Evolutionary conservation across 2,888 invertebrate species (phyloP).

Genomic region (Parnassius apollo): DNA sequence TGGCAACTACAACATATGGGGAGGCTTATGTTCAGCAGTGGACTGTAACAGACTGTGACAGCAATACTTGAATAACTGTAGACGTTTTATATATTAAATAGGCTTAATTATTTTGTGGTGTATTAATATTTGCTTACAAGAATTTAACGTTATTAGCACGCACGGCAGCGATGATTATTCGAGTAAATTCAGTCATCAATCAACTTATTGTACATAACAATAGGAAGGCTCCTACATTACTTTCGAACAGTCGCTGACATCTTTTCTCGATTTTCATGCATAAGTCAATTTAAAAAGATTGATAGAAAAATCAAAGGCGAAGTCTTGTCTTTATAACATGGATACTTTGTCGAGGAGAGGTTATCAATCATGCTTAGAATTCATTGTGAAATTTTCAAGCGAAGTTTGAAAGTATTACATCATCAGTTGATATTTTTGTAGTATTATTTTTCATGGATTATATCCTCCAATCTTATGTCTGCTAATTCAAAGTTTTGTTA

Average conservation of each 20-base stretch:
- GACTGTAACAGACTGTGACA: too few species aligned
- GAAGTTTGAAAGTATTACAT: constrained; percentile 5
- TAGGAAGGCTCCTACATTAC: constrained; percentile 20
- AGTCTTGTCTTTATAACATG: constrained; percentile 14
- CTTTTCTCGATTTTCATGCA: constrained; percentile 30
- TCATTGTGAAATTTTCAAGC: constrained; percentile 4
- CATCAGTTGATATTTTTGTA: not conserved
- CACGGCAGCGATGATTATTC: constrained; percentile 26
- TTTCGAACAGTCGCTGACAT: constrained; percentile 31
- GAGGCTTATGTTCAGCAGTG: too few species aligned
- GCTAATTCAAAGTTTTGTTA: too few species aligned
- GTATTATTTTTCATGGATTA: too few species aligned
- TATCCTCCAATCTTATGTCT: too few species aligned
- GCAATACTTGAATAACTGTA: not conserved
- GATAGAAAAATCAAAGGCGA: constrained; percentile 33
- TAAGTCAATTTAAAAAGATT: constrained; percentile 58
- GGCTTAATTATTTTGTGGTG: not conserved
- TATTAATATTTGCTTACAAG: constrained; percentile 1
- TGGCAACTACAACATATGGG: too few species aligned
- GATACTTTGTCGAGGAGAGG: constrained; percentile 9
- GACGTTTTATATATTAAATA: not conserved
- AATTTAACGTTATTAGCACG: constrained; percentile 25
- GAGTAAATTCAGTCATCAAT: constrained; percentile 43
- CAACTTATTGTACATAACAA: constrained; percentile 24
- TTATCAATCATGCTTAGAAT: constrained; percentile 19